phyloP scores from a whole-genome alignment of 2,797 vertebrate species.

The Iguana delicatissima region DNA sequence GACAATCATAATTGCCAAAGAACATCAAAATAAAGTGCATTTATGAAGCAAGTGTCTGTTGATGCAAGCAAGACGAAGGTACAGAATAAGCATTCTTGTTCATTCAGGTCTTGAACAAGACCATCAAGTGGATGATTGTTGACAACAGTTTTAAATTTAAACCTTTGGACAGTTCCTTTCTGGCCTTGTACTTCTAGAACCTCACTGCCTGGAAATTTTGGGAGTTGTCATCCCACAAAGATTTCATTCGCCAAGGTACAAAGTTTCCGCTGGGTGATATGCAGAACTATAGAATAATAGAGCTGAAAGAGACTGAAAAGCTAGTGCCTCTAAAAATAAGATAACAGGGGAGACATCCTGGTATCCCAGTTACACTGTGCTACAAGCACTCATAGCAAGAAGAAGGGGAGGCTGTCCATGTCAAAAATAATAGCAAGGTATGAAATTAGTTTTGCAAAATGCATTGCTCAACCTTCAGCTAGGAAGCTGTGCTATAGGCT shows the following conservation, averaged over 20 bases:
- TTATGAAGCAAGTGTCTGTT: not conserved
- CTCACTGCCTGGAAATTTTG: too few relatives aligned
- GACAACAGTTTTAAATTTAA: not conserved
- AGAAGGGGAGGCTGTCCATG: not conserved
- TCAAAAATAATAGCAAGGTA: not conserved
- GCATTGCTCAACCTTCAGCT: not conserved
- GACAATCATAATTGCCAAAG: not conserved
- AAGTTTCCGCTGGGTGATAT: not conserved
- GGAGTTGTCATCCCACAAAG: not conserved
- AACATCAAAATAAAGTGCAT: not conserved
- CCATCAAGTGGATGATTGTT: not conserved
- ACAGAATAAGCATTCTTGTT: not conserved
- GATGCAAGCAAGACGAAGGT: not conserved
- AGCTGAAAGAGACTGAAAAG: not conserved
- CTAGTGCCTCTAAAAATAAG: not conserved
- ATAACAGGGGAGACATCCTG: not conserved
- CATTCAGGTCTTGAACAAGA: not conserved
- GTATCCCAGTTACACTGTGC: not conserved
- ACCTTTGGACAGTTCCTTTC: too few relatives aligned
- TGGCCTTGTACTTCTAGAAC: too few relatives aligned
- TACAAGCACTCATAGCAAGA: not conserved
- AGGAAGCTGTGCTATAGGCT: not conserved
- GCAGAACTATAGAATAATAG: not conserved
- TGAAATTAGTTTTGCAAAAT: not conserved
- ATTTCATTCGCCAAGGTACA: not conserved